Evolutionary conservation across 2,797 vertebrate species (phyloP), one percentile per base, ranked within the genome.

Genomic region (Amniataba percoides): DNA sequence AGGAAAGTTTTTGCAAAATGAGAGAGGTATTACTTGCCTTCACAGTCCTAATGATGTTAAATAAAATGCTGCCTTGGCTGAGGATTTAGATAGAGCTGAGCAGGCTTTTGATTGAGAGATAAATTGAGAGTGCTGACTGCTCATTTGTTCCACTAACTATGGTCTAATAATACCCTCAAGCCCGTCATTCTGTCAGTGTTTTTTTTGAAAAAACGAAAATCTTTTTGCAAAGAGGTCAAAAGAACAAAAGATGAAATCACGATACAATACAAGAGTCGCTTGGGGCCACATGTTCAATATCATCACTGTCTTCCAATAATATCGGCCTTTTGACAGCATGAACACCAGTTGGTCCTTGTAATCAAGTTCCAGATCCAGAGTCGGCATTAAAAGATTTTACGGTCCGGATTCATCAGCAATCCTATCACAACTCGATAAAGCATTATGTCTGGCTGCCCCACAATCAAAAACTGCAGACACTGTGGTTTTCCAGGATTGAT

Each of bases 391-490:
- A 80, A 83, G 76, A 85, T 84, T 89, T 87, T 84, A 90, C 36
- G 51, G 71, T 46, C 23, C 49, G 68, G 77, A 82, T 78, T 82
- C 85, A 86, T 90, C 89, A 87, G 77, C 48, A 77, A 40, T 82
- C 84, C 82, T 25, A 84, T 90, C 83, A 77, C 80, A 43, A 73
- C 71, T 82, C 74, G 11, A 90, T 87, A 80, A 80, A 85, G 74
- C 75, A 78, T 84, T 58, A 79, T 56, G 64, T 86, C 71, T 56
- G 70, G 16, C 81, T 74, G 81, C 59, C 53, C 62, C 64, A 55
- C 78, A 77, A 77, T 86, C 74, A 82, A 63, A 87, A 90, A 76
- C 71, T 86, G 89, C 89, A 83, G 55, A 86, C 79, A 53, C 16
- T 0, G 53, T 55, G 43, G 65, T 87, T 89, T 81, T 48, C 63